Conservation (phyloP, 2,113 vertebrate species). For the Epinephelus cyanopodus region DNA sequence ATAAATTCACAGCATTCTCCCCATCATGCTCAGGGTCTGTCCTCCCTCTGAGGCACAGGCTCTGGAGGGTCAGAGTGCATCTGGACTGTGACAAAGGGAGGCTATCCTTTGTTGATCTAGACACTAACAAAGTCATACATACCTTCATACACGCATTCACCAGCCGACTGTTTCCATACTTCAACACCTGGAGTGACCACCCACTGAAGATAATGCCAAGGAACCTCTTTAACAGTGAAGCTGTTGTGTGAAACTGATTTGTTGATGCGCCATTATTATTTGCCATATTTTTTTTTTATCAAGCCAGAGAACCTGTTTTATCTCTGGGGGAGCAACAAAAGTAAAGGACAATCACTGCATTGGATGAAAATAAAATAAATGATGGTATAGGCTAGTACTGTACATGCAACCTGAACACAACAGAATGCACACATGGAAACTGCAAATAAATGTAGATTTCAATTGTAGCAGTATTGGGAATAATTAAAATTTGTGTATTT, state of each 20-base stretch:
- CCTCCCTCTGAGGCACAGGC: not conserved
- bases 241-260: too few species aligned
- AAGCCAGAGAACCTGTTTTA: not conserved
- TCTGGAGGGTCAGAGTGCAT: conserved; percentile 11
- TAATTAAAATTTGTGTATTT: not conserved
- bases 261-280: too few species aligned
- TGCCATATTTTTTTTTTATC: too few species aligned
- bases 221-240: too few species aligned
- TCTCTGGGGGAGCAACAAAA: not conserved
- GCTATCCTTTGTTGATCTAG: not conserved
- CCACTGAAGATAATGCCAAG: conserved; percentile 16
- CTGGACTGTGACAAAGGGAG: conserved; percentile 17
- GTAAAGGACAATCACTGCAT: not conserved
- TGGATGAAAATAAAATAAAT: not conserved
- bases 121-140: not conserved
- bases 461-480: too few species aligned
- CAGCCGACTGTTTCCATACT: not conserved
- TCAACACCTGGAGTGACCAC: conserved; percentile 1
- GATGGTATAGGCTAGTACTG: too few species aligned
- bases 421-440: not conserved
- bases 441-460: not conserved
- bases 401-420: too few species aligned
- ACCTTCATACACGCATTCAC: conserved; percentile 17
- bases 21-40: not conserved
- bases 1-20: not conserved